Evolutionary conservation across 2,797 vertebrate species (phyloP).

Genomic region (Mycteria americana): DNA sequence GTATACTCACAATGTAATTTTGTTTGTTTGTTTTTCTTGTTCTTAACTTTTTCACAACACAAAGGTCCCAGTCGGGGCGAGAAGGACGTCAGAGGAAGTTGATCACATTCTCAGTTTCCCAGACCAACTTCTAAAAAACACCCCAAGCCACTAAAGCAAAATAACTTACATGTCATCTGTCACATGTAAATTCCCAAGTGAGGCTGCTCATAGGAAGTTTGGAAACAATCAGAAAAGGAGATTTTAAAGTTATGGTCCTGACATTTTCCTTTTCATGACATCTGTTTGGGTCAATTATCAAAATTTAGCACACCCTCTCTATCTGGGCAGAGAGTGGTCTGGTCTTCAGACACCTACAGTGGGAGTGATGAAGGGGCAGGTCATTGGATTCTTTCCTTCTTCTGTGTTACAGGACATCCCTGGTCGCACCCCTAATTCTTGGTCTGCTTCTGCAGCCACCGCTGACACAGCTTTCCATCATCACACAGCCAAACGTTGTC

Average conservation of each 20-base stretch:
- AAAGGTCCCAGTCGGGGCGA: background rate
- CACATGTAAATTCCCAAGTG: background rate
- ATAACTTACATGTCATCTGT: background rate
- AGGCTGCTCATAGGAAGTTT: background rate
- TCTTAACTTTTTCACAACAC: background rate
- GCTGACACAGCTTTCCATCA: background rate
- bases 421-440: background rate
- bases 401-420: slow-evolving; percentile 41
- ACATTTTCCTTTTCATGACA: background rate
- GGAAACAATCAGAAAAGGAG: background rate
- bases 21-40: background rate
- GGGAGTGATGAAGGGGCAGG: background rate
- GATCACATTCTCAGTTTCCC: background rate
- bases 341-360: rapidly evolving
- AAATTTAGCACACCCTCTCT: background rate
- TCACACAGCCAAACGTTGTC: slow-evolving; percentile 83
- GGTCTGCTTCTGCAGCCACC: background rate
- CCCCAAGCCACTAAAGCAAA: background rate
- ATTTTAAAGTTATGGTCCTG: background rate
- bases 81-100: background rate
- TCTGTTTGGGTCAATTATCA: background rate
- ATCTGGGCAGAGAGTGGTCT: background rate
- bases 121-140: background rate
- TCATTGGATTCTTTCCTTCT: background rate
- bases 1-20: background rate